Evolutionary conservation across 2,113 vertebrate genomes (phyloP).

Genomic region (Apodemus speciosus): DNA sequence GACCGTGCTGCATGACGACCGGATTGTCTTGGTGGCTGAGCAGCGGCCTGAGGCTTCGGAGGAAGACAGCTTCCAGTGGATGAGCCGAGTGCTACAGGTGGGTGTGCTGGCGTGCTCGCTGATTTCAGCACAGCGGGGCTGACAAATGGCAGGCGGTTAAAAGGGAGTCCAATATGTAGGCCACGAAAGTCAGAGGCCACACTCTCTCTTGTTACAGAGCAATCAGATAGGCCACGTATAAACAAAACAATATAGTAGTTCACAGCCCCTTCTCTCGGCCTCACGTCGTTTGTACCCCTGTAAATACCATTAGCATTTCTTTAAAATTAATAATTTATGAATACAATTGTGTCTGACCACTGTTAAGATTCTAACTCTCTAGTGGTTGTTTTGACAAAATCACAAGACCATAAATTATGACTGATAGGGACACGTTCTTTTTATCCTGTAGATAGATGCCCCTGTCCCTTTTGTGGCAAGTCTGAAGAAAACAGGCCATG

Average conservation of each 20-base stretch:
- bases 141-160: too few relatives aligned
- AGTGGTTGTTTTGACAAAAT: not conserved
- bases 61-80: slow-evolving; percentile 99
- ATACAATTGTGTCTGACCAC: not conserved
- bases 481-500: not conserved
- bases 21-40: slow-evolving; percentile 96
- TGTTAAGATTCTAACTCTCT: not conserved
- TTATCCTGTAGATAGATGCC: not conserved
- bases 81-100: slow-evolving; percentile 98
- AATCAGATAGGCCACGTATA: not conserved
- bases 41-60: slow-evolving; percentile 96
- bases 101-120: rapidly evolving
- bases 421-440: not conserved
- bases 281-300: not conserved
- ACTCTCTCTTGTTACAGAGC: not conserved
- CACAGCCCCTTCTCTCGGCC: rapidly evolving
- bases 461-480: not conserved
- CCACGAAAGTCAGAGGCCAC: not conserved
- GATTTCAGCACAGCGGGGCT: too few relatives aligned
- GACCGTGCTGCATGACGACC: slow-evolving; percentile 94
- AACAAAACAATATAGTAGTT: not conserved
- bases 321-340: not conserved
- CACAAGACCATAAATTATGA: not conserved
- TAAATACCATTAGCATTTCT: not conserved
- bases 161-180: not conserved